Percentiles rank a stretch among this genome's conserved stretches.
phyloP scores from a whole-genome alignment of 2,888 invertebrate species.

The Bruchidius siliquastri region DNA sequence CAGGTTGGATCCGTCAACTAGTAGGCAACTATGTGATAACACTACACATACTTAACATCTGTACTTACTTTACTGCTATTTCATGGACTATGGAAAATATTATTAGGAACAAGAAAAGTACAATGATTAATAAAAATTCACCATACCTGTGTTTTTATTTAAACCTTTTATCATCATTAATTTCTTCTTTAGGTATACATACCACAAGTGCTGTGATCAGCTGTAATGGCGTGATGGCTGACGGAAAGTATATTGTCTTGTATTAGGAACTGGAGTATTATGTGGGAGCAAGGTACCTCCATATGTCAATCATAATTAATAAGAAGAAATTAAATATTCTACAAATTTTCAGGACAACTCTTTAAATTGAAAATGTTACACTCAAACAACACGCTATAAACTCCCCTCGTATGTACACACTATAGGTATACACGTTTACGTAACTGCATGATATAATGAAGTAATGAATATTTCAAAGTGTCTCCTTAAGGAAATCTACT shows the following conservation, averaged over 20 bases:
- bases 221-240: too few species aligned
- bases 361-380: too few species aligned
- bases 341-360: too few species aligned
- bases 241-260: too few species aligned
- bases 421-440: background rate
- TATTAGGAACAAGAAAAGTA: background rate
- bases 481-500: background rate
- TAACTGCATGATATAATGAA: background rate
- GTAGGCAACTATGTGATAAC: constrained; percentile 56
- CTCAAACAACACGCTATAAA: too few species aligned
- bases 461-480: background rate
- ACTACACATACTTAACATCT: constrained; percentile 61
- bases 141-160: background rate
- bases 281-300: too few species aligned
- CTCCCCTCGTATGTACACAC: too few species aligned
- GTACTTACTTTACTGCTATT: constrained; percentile 59
- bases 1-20: constrained; percentile 63
- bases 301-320: too few species aligned
- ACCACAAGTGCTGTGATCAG: too few species aligned
- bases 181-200: too few species aligned
- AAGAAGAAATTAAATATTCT: too few species aligned
- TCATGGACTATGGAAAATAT: constrained; percentile 57
- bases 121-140: background rate
- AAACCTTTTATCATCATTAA: background rate
- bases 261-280: too few species aligned